A percentile compares a stretch with the other conserved stretches of the same genome.
Evolutionary conservation across 2,797 vertebrate species (phyloP).

Genomic region (Percopsis omiscomaycus): DNA sequence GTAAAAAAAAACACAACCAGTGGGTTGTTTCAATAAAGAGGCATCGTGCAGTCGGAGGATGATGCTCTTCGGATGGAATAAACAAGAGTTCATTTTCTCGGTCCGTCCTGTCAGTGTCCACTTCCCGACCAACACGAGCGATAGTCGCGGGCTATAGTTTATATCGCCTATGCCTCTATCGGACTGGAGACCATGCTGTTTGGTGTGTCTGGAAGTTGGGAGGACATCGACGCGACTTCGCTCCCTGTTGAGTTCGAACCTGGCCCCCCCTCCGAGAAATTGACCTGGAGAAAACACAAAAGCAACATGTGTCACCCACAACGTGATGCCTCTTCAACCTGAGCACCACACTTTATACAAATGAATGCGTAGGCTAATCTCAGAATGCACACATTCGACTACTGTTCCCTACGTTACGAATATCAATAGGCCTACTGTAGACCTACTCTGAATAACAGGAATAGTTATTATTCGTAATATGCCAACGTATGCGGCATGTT

Average conservation of each 20-base stretch:
- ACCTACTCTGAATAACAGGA: no score
- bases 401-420: no score
- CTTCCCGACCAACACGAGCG: not conserved
- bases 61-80: constrained; percentile 26
- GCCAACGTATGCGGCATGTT: no score
- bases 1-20: constrained; percentile 87
- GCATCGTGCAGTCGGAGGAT: constrained; percentile 82
- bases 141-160: not conserved
- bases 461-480: no score
- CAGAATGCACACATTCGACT: no score
- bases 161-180: constrained; percentile 90
- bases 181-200: constrained; percentile 99
- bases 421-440: no score
- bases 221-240: constrained; percentile 98
- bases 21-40: constrained; percentile 78
- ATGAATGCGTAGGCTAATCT: no score
- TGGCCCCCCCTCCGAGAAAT: constrained; percentile 96
- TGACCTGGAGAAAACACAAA: constrained; percentile 77
- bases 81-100: constrained; percentile 2
- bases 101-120: not conserved
- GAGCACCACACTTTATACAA: not conserved
- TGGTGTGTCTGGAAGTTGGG: constrained; percentile 97
- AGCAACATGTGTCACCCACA: not conserved
- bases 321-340: no score
- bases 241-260: constrained; percentile 98